phyloP scores from a whole-genome alignment of 2,113 vertebrate species.

The Labrus mixtus region DNA sequence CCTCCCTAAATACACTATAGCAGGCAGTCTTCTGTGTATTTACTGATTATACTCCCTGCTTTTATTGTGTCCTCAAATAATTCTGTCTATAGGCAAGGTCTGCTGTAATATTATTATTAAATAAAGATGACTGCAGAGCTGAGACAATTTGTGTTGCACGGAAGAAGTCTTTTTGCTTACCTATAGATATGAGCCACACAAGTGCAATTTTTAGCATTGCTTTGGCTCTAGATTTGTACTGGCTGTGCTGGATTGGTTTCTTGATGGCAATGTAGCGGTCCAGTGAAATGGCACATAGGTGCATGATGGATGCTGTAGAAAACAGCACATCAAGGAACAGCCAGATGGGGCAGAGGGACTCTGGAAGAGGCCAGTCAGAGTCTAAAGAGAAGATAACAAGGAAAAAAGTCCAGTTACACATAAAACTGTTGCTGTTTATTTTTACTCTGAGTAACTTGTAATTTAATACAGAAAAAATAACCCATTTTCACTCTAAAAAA shows the following conservation, averaged over 20 bases:
- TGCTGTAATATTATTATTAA: no score
- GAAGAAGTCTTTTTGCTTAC: constrained; percentile 81
- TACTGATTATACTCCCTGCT: no score
- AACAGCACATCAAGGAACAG: constrained; percentile 98
- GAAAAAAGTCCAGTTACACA: constrained; percentile 14
- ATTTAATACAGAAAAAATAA: not conserved
- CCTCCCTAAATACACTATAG: constrained; percentile 1
- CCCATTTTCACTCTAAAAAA: constrained; percentile 3
- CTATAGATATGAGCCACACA: constrained; percentile 98
- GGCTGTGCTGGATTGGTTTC: constrained; percentile 97
- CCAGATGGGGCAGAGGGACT: constrained; percentile 94
- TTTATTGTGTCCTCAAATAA: no score
- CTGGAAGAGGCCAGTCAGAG: constrained; percentile 92
- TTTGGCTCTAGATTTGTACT: constrained; percentile 94
- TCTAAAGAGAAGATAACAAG: constrained; percentile 83
- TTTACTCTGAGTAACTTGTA: not conserved
- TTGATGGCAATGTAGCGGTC: constrained; percentile 98
- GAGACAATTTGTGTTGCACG: not conserved
- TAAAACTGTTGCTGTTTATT: constrained; percentile 14
- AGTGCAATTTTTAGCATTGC: constrained; percentile 92
- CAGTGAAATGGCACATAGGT: constrained; percentile 97
- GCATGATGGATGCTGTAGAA: constrained; percentile 98
- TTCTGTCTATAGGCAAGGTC: no score
- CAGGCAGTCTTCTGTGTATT: constrained; percentile 5
- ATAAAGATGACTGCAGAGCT: not conserved